phyloP scores from a whole-genome alignment of 2,113 vertebrate species.

The Malurus melanocephalus region DNA sequence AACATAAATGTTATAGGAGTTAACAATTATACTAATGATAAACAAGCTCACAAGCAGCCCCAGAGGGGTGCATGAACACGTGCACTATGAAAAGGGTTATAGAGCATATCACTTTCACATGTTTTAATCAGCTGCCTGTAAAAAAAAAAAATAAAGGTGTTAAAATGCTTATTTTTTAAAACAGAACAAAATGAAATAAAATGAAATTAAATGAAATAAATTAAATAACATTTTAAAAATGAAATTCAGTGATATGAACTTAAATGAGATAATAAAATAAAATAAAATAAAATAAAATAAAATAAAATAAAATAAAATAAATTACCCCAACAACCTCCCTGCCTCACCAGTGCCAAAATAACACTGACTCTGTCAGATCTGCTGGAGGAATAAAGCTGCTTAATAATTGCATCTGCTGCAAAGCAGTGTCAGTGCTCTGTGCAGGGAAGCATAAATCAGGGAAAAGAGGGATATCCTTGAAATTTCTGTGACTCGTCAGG shows the following conservation, averaged over 20 bases:
- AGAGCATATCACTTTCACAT: neutral
- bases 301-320: neutral
- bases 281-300: neutral
- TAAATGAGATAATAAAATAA: neutral
- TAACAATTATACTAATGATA: neutral
- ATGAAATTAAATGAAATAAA: too few species aligned
- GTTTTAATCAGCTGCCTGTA: neutral
- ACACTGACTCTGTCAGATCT: neutral
- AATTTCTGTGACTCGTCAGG: neutral
- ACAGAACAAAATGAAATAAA: neutral
- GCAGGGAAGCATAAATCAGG: neutral
- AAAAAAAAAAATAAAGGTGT: neutral
- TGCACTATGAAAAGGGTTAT: neutral
- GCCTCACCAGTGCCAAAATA: neutral
- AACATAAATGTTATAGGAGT: neutral
- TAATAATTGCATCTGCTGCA: neutral
- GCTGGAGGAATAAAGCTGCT: neutral
- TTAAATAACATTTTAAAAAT: too few species aligned
- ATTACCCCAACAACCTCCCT: neutral
- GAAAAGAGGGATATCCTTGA: neutral
- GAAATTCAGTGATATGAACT: too few species aligned
- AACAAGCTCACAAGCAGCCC: neutral
- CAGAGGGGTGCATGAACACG: neutral
- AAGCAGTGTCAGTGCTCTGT: neutral
- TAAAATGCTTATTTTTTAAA: neutral